phyloP scores from a whole-genome alignment of 2,888 invertebrate species.

The Pterostichus niger region DNA sequence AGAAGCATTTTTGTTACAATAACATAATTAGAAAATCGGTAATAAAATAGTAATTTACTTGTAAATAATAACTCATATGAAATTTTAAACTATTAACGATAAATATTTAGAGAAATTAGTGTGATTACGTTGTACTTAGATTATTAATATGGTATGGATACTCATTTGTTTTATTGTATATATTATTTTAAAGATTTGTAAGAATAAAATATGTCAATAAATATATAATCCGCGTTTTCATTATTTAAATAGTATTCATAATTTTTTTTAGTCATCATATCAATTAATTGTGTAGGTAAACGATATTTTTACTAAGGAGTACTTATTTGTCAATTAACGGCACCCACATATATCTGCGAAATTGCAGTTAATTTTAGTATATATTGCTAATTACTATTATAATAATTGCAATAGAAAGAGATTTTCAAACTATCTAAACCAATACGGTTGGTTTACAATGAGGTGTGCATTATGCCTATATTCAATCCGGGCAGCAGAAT shows the following conservation, averaged over 20 bases:
- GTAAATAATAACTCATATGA: slow-evolving; percentile 46
- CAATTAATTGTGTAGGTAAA: too few species aligned
- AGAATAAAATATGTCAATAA: slow-evolving; percentile 55
- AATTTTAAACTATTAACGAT: slow-evolving; percentile 36
- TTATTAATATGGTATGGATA: slow-evolving; percentile 32
- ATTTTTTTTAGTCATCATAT: not conserved
- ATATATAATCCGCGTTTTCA: slow-evolving; percentile 23
- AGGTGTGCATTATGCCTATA: too few species aligned
- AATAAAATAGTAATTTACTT: slow-evolving; percentile 28
- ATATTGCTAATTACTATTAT: too few species aligned
- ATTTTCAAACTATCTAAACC: too few species aligned
- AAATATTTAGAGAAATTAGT: slow-evolving; percentile 51
- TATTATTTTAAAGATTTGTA: slow-evolving; percentile 54
- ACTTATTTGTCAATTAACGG: too few species aligned
- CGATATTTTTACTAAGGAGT: too few species aligned
- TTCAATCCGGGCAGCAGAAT: too few species aligned
- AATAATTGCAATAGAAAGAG: too few species aligned
- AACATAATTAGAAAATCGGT: slow-evolving; percentile 1
- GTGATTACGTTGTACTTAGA: slow-evolving; percentile 48
- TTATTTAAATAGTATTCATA: slow-evolving; percentile 11
- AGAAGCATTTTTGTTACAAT: slow-evolving; percentile 32
- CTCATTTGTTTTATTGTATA: slow-evolving; percentile 42
- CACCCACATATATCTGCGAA: too few species aligned
- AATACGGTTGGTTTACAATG: too few species aligned
- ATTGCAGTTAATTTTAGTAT: too few species aligned